Evolutionary conservation across 2,888 invertebrate genomes (phyloP), one percentile per base, ranked within the genome.

Genomic region (Helobdella robusta): DNA sequence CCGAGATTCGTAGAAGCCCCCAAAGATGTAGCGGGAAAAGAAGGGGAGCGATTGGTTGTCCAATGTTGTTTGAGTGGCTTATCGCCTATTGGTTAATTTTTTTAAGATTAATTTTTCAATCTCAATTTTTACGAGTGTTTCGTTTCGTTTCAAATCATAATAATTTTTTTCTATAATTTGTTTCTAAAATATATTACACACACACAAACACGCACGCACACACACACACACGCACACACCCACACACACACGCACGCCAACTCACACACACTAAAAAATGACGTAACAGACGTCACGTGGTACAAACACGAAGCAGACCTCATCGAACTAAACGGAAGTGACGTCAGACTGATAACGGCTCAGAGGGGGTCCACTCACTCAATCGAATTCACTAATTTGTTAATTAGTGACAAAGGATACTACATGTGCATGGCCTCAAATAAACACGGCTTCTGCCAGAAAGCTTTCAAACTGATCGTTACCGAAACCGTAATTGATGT

Each of bases 341-440:
- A 25, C 18, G 59, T 20, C 15, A 32, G 59, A 18, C 25, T 23
- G 23, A 48, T 48, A 8, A 48, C 11, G 6, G 20, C 6, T 6
- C 48, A 48, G 48, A 48, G 48, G 48, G 48, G 48, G 25, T 20
- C 1, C 48, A 48, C 20, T 25, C n/a, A 48, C n/a, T 2, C 23
- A 15, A 23, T 48, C 4, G 48, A 48, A 48, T 23, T 48, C n/a
- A 48, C 15, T 6, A 23, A 20, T 8, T 20, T 48, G 11, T 4
- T 25, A 15, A 48, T 8, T 5, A 25, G n/a, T 23, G 48, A 48
- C 48, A 20, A 32, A 23, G 60, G 60, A 15, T 60, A 60, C 36
- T 60, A 60, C 60, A 60, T 60, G 60, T 60, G 60, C 60, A 60
- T 60, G 60, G 60, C 60, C 30, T 60, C 34, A 25, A 60, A 60